Evolutionary conservation across 2,797 vertebrate species (phyloP).

Genomic region (Nasua narica): DNA sequence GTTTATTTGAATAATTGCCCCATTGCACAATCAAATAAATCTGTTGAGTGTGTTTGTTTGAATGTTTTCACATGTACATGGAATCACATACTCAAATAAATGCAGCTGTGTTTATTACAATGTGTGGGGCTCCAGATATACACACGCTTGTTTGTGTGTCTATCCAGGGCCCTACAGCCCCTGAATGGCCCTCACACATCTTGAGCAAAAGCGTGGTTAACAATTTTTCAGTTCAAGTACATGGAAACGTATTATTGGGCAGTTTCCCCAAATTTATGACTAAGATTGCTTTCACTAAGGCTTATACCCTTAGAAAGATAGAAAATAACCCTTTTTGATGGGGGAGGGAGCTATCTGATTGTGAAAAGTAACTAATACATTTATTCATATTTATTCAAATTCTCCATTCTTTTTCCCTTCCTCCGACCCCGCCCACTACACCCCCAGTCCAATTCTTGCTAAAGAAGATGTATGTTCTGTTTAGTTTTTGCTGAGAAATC

Average conservation of each 20-base stretch:
- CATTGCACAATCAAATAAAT: constrained; percentile 83
- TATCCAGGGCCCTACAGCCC: constrained; percentile 61
- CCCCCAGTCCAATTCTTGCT: constrained; percentile 44
- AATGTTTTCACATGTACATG: constrained; percentile 84
- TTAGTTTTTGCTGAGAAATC: constrained; percentile 54
- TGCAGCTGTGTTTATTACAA: constrained; percentile 86
- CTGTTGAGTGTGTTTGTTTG: constrained; percentile 83
- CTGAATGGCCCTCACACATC: constrained; percentile 43
- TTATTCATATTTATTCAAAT: constrained; percentile 59
- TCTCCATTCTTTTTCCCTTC: constrained; percentile 26
- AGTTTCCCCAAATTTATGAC: constrained; percentile 40
- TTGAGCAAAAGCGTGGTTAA: constrained; percentile 75
- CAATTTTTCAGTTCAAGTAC: constrained; percentile 75
- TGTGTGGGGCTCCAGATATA: constrained; percentile 77
- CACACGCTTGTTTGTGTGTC: constrained; percentile 74
- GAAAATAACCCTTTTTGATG: constrained; percentile 44
- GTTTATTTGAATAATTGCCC: constrained; percentile 84
- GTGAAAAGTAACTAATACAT: constrained; percentile 61
- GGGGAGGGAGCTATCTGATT: constrained; percentile 45
- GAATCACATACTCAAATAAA: constrained; percentile 86
- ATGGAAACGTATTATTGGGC: constrained; percentile 67
- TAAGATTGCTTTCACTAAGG: constrained; percentile 66
- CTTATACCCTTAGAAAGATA: constrained; percentile 54
- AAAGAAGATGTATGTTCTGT: constrained; percentile 29
- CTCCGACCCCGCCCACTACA: constrained; percentile 20